phyloP scores from a whole-genome alignment of 2,888 invertebrate genomes.

The Alloplasta piceator region DNA sequence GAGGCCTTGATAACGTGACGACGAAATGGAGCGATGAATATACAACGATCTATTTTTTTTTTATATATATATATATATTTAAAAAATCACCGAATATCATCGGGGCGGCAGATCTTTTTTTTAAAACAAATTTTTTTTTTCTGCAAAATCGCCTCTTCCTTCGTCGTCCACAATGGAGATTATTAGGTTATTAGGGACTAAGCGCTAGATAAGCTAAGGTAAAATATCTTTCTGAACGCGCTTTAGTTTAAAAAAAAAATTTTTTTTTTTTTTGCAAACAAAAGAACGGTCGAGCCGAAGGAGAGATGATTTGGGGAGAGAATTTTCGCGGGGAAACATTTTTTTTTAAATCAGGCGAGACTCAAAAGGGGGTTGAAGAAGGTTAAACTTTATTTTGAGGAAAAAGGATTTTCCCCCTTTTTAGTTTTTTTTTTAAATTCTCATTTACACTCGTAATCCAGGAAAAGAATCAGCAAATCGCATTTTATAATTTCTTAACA shows the following conservation, averaged over 20 bases:
- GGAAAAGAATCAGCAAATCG: background rate
- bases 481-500: too few species aligned
- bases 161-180: conserved; percentile 80
- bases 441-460: conserved; percentile 7
- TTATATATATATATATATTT: background rate
- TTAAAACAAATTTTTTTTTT: conserved; percentile 2
- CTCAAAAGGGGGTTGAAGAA: too few species aligned
- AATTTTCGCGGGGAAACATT: conserved; percentile 46
- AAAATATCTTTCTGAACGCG: conserved; percentile 65
- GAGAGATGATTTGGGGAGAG: conserved; percentile 60
- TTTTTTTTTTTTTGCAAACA: conserved; percentile 35
- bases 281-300: conserved; percentile 68
- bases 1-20: conserved; percentile 81
- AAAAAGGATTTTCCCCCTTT: conserved; percentile 27
- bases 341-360: background rate
- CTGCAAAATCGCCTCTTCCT: conserved; percentile 28
- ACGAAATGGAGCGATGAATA: conserved; percentile 66
- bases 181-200: conserved; percentile 78
- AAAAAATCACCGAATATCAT: conserved; percentile 47
- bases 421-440: conserved; percentile 6
- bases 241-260: conserved; percentile 66
- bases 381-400: background rate
- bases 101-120: conserved; percentile 25
- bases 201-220: conserved; percentile 64
- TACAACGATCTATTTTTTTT: conserved; percentile 30